Evolutionary conservation across 2,888 invertebrate species (phyloP), one percentile per base, ranked within the genome.

Genomic region (Synergus japonicus): DNA sequence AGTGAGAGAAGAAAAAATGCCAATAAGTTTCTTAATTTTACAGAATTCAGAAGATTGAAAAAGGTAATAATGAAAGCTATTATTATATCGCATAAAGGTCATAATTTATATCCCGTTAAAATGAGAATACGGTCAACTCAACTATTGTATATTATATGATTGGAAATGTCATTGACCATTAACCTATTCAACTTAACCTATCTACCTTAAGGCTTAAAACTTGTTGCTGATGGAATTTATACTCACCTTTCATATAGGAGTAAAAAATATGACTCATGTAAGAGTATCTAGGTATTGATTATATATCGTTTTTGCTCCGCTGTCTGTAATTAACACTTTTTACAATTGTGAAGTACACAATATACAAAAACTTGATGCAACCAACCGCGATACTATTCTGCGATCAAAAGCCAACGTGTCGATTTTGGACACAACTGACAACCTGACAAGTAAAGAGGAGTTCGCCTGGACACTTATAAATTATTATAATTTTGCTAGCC

Each of bases 141-240:
- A 29, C 29, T 29, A 29, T 29, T 29, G 29, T 29, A 29, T 29
- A 22, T 60, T 3, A 49, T 18, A n/a, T 67, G 54, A 37, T 54
- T 54, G 73, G n/a, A 54, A 73, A 73, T 73, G 73, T 73, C 73
- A 54, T 37, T 73, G 73, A 49, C 18, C 69, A 69, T 69, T 69
- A 22, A 69, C 69, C 5, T 54, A 22, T 22, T 60, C 60, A 60
- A 22, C 37, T 73, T 73, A 73, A 73, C 73, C 73, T 73, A 73
- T 29, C 69, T 54, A 73, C 37, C n/a, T 54, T 49, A 29, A 29
- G 22, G 22, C 22, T 73, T 15, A 46, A 54, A 15, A 73, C 54
- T 54, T 73, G 37, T 73, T 54, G 73, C 46, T 73, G 29, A 54
- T 37, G n/a, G 37, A 54, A 29, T n/a, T 37, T 54, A 1, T 13